phyloP scores from a whole-genome alignment of 2,888 invertebrate species.

The Polydrusus pterygomalis region DNA sequence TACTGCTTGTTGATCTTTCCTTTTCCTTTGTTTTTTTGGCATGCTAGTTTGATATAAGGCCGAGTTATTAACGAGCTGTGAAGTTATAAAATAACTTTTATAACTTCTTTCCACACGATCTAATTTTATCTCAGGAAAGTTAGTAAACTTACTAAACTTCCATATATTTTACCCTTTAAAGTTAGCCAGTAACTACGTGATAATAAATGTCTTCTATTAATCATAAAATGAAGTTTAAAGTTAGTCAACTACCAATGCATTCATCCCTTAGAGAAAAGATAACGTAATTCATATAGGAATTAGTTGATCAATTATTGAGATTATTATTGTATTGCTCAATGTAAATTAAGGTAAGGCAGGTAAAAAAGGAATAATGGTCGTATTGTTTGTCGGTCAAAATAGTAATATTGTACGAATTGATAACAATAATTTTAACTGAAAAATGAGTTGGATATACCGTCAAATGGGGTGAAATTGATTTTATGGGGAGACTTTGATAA shows the following conservation, averaged over 20 bases:
- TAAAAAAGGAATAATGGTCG: too few species aligned
- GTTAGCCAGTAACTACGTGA: slow-evolving; percentile 14
- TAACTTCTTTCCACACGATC: slow-evolving; percentile 8
- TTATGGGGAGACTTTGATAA: too few species aligned
- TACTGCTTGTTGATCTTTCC: too few species aligned
- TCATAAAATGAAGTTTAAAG: slow-evolving; percentile 6
- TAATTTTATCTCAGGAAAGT: slow-evolving; percentile 10
- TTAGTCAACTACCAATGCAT: neutral
- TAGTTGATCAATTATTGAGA: neutral
- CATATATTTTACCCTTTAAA: neutral
- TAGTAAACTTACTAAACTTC: slow-evolving; percentile 10
- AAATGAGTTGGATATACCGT: too few species aligned
- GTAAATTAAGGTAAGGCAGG: too few species aligned
- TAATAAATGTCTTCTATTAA: slow-evolving; percentile 26
- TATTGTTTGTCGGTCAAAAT: too few species aligned
- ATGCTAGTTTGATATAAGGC: too few species aligned
- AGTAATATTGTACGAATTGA: too few species aligned
- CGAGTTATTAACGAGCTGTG: neutral
- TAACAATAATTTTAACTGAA: too few species aligned
- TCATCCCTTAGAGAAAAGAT: neutral
- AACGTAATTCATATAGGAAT: neutral
- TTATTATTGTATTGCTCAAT: too few species aligned
- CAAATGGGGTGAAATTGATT: too few species aligned
- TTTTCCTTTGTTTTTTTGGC: too few species aligned
- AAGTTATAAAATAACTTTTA: neutral